Evolutionary conservation across 2,113 vertebrate species (phyloP).

Genomic region (Triplophysa siluroides): DNA sequence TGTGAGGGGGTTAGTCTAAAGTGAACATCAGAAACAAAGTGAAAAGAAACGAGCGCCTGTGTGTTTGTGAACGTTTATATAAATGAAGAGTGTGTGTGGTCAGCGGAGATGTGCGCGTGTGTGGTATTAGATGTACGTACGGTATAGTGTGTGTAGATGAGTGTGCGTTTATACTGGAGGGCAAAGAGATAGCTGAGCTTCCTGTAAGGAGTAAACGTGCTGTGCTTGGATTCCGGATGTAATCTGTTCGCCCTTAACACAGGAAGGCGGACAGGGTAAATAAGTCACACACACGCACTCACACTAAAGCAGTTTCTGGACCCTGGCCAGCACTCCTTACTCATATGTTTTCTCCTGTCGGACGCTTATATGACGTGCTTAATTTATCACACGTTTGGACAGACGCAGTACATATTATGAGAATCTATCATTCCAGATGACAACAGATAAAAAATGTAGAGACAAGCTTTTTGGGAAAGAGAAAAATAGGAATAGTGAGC

Average conservation of each 20-base stretch:
- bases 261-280: conserved; percentile 75
- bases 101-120: neutral
- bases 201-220: conserved; percentile 36
- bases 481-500: neutral
- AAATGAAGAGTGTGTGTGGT: conserved; percentile 21
- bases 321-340: neutral
- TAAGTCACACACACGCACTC: conserved; percentile 59
- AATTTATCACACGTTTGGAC: neutral
- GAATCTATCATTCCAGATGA: neutral
- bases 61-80: conserved; percentile 20
- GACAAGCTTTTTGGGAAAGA: neutral
- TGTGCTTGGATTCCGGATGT: conserved; percentile 49
- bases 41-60: neutral
- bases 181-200: conserved; percentile 34
- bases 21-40: neutral
- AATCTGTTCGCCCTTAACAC: conserved; percentile 72
- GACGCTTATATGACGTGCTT: neutral
- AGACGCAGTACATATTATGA: neutral
- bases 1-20: conserved; percentile 1
- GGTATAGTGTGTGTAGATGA: conserved; percentile 9
- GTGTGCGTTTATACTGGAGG: neutral
- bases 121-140: neutral
- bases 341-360: conserved; percentile 26
- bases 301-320: conserved; percentile 13
- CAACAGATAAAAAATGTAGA: neutral